Conservation (phyloP, 1,140 invertebrate species). For the Maniola jurtina region DNA sequence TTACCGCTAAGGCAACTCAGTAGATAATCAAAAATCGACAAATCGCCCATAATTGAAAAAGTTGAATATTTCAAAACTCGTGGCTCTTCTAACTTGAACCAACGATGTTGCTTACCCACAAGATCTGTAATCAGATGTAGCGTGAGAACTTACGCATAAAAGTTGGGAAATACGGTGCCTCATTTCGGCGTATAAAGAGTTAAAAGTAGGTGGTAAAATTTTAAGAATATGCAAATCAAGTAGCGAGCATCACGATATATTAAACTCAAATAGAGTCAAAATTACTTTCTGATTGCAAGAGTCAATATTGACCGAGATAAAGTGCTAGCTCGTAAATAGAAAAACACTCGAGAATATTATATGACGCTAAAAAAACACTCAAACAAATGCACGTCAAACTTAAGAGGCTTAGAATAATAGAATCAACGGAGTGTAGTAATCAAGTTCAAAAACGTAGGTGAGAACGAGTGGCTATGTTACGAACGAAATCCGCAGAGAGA, state of each 20-base stretch:
- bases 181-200: background rate
- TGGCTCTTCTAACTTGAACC: constrained; percentile 16
- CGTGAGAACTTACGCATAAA: constrained; percentile 24
- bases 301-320: constrained; percentile 28
- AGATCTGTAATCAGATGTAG: constrained; percentile 25
- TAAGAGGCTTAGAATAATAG: constrained; percentile 39
- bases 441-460: constrained; percentile 42
- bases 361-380: constrained; percentile 27
- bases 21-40: too few relatives aligned
- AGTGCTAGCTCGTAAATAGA: constrained; percentile 17
- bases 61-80: background rate
- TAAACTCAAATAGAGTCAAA: background rate
- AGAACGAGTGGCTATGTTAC: constrained; percentile 41
- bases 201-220: background rate
- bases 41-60: too few relatives aligned
- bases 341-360: constrained; percentile 20
- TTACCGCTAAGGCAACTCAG: too few relatives aligned
- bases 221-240: background rate
- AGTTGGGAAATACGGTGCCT: background rate
- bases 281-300: constrained; percentile 6
- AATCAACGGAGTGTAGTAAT: constrained; percentile 36
- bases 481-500: background rate
- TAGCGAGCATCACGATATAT: background rate
- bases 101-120: background rate
- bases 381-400: constrained; percentile 32